Base-by-base conservation (phyloP, 1,140 invertebrate species). In the Aphaenogaster rudis region DNA sequence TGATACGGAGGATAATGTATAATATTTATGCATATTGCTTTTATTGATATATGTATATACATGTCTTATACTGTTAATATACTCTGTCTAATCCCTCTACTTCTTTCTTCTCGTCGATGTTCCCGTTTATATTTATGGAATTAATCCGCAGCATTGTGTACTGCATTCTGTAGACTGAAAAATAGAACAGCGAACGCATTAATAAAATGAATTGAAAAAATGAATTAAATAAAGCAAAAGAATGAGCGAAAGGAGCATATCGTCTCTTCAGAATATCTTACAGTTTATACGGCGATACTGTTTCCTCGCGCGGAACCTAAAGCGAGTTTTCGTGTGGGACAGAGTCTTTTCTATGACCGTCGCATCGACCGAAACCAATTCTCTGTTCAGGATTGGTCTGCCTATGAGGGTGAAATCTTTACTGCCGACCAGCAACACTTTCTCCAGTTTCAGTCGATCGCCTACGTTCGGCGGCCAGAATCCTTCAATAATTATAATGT, bases 271-370 rank as follows among this genome's bases (percentile, higher is more conserved):
- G 9, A 28, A 28, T 57, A 21, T 86, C 96, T 96, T 96, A 97
- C 97, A 98, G 90, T 98, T 97, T 67, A 98, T 97, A 92, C 97
- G 96, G 93, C 96, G 97, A 91, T 96, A 98, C 88, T 98, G 97
- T 95, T 98, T 98, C 94, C 98, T 97, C 89, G 96, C 96, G 90
- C 96, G 97, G 93, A 97, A 97, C 33, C 96, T 96, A 93, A 98
- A 98, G 91, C 97, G 96, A 71, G 97, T 97, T 93, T 97, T 98
- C 0, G 97, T 98, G 90, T 98, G 97, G 1, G 98, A 98, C 1
- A 99, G 95, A 0, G 98, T 98, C 94, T 99, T 99, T 88, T 99
- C 98, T 67, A 99, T 97, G 7, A 99, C 97, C 50, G 98, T 99
- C 0, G 98, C 98, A 87, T 98, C 97, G 0, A 99, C 96, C 69